These are phyloP conservation scores for Clusia tigrina DNA, from an alignment of 2,888 invertebrate species.

Conservation along the genomic window DNA sequence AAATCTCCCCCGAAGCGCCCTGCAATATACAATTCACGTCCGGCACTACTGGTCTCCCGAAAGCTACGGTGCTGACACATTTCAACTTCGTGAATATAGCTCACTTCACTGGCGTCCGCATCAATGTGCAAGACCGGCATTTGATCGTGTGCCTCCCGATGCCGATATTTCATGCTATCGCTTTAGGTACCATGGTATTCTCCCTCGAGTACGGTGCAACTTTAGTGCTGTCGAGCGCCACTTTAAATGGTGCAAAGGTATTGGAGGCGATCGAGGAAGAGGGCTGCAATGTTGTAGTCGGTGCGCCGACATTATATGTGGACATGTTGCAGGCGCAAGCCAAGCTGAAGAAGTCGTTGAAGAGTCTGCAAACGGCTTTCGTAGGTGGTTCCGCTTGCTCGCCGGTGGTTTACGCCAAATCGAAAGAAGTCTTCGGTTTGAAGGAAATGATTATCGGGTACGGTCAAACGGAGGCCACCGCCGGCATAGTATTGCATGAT, in stretches of 20 bases:
- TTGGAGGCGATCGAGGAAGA: constrained; percentile 72
- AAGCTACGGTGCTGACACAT: constrained; percentile 76
- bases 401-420: constrained; percentile 66
- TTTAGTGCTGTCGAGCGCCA: constrained; percentile 68
- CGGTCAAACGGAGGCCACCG: constrained; percentile 69
- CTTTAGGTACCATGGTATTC: constrained; percentile 69
- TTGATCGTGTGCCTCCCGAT: constrained; percentile 69
- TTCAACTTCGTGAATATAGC: constrained; percentile 78
- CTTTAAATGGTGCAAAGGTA: constrained; percentile 69
- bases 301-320: constrained; percentile 85
- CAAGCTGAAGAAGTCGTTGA: constrained; percentile 63
- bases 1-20: constrained; percentile 72
- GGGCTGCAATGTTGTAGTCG: constrained; percentile 74
- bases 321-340: constrained; percentile 71
- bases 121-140: constrained; percentile 56
- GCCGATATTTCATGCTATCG: constrained; percentile 83
- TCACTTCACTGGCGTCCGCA: constrained; percentile 67
- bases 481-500: constrained; percentile 65
- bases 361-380: constrained; percentile 67
- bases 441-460: constrained; percentile 66
- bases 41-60: constrained; percentile 77
- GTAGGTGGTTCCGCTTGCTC: constrained; percentile 78
- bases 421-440: constrained; percentile 63
- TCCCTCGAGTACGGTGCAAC: constrained; percentile 70
- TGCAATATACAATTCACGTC: constrained; percentile 83